phyloP scores from a whole-genome alignment of 2,113 vertebrate genomes.

The Pyxicephalus adspersus region DNA sequence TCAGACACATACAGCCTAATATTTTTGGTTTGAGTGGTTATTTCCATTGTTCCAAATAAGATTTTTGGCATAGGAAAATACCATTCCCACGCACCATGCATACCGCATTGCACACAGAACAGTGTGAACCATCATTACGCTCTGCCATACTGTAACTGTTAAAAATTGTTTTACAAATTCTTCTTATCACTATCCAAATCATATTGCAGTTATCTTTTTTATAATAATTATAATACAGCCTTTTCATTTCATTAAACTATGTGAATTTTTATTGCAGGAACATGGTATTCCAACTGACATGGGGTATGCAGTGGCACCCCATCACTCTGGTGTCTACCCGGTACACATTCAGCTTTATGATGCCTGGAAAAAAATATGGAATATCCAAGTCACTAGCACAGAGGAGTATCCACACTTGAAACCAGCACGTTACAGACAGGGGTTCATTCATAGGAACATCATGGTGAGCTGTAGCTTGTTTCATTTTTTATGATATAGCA shows the following conservation, averaged over 20 bases:
- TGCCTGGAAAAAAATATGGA: slow-evolving; percentile 95
- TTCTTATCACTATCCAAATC: too few relatives aligned
- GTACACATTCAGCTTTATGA: slow-evolving; percentile 95
- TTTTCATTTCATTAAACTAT: not conserved
- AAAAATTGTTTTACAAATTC: too few relatives aligned
- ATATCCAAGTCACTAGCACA: slow-evolving; percentile 93
- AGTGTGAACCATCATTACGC: too few relatives aligned
- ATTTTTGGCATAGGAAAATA: too few relatives aligned
- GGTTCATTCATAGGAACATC: slow-evolving; percentile 92
- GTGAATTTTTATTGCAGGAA: slow-evolving; percentile 72
- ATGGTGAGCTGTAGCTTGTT: slow-evolving; percentile 77
- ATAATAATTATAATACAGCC: too few relatives aligned
- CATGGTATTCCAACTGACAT: slow-evolving; percentile 91
- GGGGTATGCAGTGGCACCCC: slow-evolving; percentile 94
- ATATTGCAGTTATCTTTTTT: too few relatives aligned
- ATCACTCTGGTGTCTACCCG: slow-evolving; percentile 96
- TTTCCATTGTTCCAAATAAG: too few relatives aligned
- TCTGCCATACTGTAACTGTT: too few relatives aligned
- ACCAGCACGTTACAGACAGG: slow-evolving; percentile 89
- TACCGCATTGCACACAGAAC: too few relatives aligned
- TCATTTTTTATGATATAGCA: not conserved
- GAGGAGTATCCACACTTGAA: slow-evolving; percentile 97
- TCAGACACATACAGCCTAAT: too few relatives aligned
- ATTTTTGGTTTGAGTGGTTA: too few relatives aligned
- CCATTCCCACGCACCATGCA: too few relatives aligned